A percentile compares a stretch with the other conserved stretches of the same genome.
Conservation (phyloP, 2,113 vertebrate genomes). For the Camelus dromedarius region DNA sequence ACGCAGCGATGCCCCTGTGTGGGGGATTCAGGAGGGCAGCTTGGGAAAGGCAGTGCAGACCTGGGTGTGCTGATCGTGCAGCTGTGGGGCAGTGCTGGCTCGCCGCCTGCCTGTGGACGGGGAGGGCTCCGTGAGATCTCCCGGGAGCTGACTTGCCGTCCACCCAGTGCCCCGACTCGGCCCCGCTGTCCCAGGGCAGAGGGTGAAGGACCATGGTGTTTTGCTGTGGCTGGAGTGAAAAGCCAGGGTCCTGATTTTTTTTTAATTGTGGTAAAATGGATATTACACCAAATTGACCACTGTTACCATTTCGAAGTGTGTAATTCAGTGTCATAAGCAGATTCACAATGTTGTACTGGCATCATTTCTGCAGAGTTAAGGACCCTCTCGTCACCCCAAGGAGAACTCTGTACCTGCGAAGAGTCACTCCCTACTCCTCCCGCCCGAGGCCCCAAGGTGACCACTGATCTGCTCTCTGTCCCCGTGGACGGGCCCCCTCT, state of each 20-base stretch:
- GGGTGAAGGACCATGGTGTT: fast-evolving
- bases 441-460: fast-evolving
- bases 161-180: fast-evolving
- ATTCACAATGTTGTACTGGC: fast-evolving
- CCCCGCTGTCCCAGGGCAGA: fast-evolving
- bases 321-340: fast-evolving
- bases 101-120: fast-evolving
- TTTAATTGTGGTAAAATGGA: fast-evolving
- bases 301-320: fast-evolving
- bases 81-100: neutral
- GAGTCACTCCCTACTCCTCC: fast-evolving
- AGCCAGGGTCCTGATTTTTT: neutral
- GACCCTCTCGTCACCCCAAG: neutral
- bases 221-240: fast-evolving
- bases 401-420: fast-evolving
- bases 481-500: fast-evolving
- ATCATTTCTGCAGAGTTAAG: fast-evolving
- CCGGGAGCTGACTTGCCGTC: fast-evolving
- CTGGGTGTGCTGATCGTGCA: fast-evolving
- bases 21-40: neutral
- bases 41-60: neutral
- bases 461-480: fast-evolving
- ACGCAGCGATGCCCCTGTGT: fast-evolving
- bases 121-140: fast-evolving
- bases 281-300: fast-evolving